Percentiles rank a stretch among this genome's conserved stretches.
Evolutionary conservation across 1,140 invertebrate species (phyloP).

Genomic region (Aphidius gifuensis): DNA sequence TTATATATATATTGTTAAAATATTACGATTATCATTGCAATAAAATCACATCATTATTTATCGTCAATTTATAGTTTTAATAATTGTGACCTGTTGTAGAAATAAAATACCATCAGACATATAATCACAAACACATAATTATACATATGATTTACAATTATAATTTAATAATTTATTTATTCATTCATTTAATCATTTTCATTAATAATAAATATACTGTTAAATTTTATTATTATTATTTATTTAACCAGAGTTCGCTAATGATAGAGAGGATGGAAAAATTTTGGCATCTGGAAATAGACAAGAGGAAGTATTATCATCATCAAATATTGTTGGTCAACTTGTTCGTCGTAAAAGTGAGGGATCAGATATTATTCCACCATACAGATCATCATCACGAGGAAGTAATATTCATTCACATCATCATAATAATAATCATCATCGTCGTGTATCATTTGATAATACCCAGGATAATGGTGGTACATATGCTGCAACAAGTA

Average conservation of each 20-base stretch:
- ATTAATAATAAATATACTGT: background rate
- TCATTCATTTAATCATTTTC: background rate
- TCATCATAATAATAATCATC: slow-evolving; percentile 38
- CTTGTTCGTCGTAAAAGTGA: slow-evolving; percentile 54
- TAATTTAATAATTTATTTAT: slow-evolving; percentile 1
- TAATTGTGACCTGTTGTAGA: slow-evolving; percentile 3
- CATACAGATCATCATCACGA: slow-evolving; percentile 25
- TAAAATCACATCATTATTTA: background rate
- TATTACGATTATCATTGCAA: slow-evolving; percentile 2
- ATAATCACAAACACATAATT: slow-evolving; percentile 10
- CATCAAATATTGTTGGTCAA: slow-evolving; percentile 37
- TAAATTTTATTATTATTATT: slow-evolving; percentile 4
- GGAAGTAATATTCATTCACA: slow-evolving; percentile 34
- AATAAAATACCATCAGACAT: background rate
- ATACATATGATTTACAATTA: background rate
- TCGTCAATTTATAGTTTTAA: slow-evolving; percentile 3
- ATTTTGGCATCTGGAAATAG: slow-evolving; percentile 25
- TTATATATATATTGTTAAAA: background rate
- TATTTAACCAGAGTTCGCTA: slow-evolving; percentile 48
- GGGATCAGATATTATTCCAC: slow-evolving; percentile 51
- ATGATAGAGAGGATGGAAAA: slow-evolving; percentile 20
- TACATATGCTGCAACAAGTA: slow-evolving; percentile 19
- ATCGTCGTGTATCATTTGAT: slow-evolving; percentile 54
- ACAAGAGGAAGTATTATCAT: slow-evolving; percentile 22
- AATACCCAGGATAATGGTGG: slow-evolving; percentile 35